Percentiles rank a stretch among this genome's conserved stretches.
phyloP scores from a whole-genome alignment of 2,797 vertebrate genomes.

The Miichthys miiuy region DNA sequence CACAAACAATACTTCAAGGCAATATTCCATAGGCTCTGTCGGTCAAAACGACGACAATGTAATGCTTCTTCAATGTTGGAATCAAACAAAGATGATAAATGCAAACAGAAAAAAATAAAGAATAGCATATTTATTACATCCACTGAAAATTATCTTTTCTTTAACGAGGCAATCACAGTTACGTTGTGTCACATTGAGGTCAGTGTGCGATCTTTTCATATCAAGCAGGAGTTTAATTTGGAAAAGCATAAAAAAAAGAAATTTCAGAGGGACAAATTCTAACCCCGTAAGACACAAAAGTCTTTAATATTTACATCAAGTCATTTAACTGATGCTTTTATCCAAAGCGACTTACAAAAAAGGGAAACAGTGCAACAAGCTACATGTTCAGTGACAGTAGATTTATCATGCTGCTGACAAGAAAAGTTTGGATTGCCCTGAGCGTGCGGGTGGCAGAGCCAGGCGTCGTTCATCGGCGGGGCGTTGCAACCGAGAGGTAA shows the following conservation, averaged over 20 bases:
- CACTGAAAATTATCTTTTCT: constrained; percentile 6
- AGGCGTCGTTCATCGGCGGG: no score
- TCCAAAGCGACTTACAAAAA: no score
- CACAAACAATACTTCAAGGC: constrained; percentile 19
- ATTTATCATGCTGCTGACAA: no score
- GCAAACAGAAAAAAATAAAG: neutral
- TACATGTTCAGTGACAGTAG: no score
- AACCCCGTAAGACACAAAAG: no score
- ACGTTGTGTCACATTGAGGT: neutral
- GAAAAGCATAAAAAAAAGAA: neutral
- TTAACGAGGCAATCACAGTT: neutral
- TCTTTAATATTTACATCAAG: no score
- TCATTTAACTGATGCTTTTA: no score
- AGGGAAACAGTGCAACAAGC: no score
- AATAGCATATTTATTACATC: neutral
- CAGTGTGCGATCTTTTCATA: neutral
- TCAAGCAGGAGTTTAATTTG: neutral
- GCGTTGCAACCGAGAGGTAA: no score
- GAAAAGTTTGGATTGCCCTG: no score
- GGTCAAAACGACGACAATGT: neutral
- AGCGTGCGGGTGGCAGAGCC: no score
- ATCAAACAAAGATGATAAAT: neutral
- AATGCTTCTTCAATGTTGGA: neutral
- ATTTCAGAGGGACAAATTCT: neutral
- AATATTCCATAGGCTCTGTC: neutral